phyloP scores from a whole-genome alignment of 2,113 vertebrate genomes.

The Chitala chitala region DNA sequence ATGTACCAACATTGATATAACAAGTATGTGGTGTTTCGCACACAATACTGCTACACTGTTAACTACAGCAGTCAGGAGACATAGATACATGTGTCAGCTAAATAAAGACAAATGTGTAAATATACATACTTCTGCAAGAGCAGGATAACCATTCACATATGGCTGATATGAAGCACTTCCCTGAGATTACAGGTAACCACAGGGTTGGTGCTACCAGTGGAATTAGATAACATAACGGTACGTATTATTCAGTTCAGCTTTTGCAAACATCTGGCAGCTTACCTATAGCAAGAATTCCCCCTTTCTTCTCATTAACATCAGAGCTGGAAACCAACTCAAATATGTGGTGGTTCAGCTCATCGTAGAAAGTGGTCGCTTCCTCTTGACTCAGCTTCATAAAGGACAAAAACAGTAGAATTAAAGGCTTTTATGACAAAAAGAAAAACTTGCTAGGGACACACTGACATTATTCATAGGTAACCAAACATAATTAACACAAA shows the following conservation, averaged over 20 bases:
- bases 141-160: too few relatives aligned
- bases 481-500: background rate
- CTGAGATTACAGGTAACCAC: background rate
- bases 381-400: conserved; percentile 86
- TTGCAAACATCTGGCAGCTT: conserved; percentile 44
- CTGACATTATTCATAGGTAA: background rate
- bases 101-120: too few relatives aligned
- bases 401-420: conserved; percentile 1
- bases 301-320: conserved; percentile 96
- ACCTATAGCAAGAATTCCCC: conserved; percentile 97
- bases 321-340: conserved; percentile 98
- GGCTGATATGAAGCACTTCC: background rate
- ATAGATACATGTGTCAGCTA: too few relatives aligned
- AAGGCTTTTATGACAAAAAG: background rate
- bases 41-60: too few relatives aligned
- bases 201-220: too few relatives aligned
- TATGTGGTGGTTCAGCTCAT: conserved; percentile 97
- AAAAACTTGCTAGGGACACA: background rate
- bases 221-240: background rate
- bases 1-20: too few relatives aligned
- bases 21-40: too few relatives aligned
- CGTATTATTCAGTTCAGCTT: too few relatives aligned
- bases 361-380: conserved; percentile 94
- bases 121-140: too few relatives aligned
- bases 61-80: too few relatives aligned